Base-by-base conservation (phyloP, 2,797 vertebrate genomes). In the Alexandromys oeconomus region DNA sequence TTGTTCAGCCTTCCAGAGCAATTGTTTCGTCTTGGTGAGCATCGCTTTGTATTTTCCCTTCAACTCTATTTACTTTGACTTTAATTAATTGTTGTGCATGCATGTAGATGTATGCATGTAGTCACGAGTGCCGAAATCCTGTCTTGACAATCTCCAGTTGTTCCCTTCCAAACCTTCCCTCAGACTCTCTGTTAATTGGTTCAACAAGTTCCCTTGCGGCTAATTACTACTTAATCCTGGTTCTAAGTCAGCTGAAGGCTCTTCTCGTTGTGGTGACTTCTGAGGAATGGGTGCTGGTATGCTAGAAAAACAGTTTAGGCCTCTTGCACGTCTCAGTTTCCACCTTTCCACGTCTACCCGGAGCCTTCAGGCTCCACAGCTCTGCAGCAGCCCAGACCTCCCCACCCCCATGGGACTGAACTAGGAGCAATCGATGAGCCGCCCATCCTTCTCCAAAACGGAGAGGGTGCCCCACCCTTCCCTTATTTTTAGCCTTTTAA, bases 131-230 rank as follows among this genome's bases (percentile, higher is more conserved):
- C 23, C 61, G 81, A 63, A 79, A 77, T n/a, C 86, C 37, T 73
- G 27, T 37, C 65, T 78, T 85, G 11, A 23, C 48, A 9, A 71
- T 51, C 69, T 61, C 54, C 5, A 46, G 29, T 74, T 79, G 37
- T 91, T 61, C 27, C 76, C 77, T 78, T 76, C 76, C 69, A 79
- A 77, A 87, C 54, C 80, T 97, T 89, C 71, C 82, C 54, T 81
- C 34, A 63, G 43, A 86, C 2, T 43, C 37, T 81, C 59, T 29
- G 37, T 77, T 57, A 61, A 85, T 6, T 61, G 48, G 2, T 31
- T 84, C 51, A 86, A 34, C n/a, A 74, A 81, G 10, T 74, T 67
- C 65, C 9, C 31, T 78, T 78, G 40, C 27, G 27, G 54, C 73
- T 76, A 71, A 65, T 15, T 43, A 12, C 31, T 40, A 19, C 17